Evolutionary conservation across 2,113 vertebrate genomes (phyloP), one percentile per base, ranked within the genome.

Genomic region (Gambusia affinis): DNA sequence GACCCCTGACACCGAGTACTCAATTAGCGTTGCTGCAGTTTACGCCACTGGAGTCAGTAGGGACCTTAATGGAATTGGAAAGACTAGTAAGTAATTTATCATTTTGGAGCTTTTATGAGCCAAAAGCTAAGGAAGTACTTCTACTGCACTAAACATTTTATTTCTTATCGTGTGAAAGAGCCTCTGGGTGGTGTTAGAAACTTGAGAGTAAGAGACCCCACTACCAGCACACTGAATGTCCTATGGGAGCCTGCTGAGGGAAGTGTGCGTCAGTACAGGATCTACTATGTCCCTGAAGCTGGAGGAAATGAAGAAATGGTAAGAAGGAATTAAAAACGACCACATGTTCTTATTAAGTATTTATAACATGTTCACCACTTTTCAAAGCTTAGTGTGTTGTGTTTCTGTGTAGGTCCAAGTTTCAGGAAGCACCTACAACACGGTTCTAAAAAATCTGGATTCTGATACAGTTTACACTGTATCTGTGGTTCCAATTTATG

Each of bases 231-330:
- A 24, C 72, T 99, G 84, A 98, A 95, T 33, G 91, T 99, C 67
- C 91, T 93, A n/a, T 99, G 98, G 98, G 97, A 98, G 83, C 93
- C 98, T 0, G 97, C 97, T 8, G 97, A 99, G 83, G 97, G 98
- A 57, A 96, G 82, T 35, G 97, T 97, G 60, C 96, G 97, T 0
- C 97, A 97, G 75, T 99, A 99, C 81, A 96, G 94, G 83, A 87
- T 99, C 74, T 95, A 93, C 90, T 98, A 98, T 73, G 84, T 95
- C 44, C 96, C 97, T 27, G 91, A 94, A 33, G 89, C 94, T 76
- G 97, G 96, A 64, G 96, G 95, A 70, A 83, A 88, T 35, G 96
- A 97, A 80, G 96, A 98, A 85, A 93, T 95, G 97, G 98, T 98
- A 95, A 60, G 70, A n/a, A 42, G 17, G 28, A 31, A 30, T 60